Evolutionary conservation across 2,888 invertebrate genomes (phyloP).

Genomic region (Dicyrtomina minuta): DNA sequence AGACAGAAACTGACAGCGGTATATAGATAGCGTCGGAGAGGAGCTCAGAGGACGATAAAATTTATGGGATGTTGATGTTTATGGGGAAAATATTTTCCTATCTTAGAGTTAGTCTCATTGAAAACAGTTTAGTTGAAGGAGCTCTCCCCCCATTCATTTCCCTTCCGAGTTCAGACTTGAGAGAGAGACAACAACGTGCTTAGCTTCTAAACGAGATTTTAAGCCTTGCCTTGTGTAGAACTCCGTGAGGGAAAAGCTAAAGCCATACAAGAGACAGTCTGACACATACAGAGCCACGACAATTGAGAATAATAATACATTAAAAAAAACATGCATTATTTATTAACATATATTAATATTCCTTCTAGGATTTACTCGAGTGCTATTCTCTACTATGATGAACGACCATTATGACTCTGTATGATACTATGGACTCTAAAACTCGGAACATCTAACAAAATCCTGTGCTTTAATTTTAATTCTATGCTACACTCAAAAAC

Average conservation of each 20-base stretch:
- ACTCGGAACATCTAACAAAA: too few relatives aligned
- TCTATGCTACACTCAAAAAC: neutral
- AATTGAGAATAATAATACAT: slow-evolving; percentile 10
- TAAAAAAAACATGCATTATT: slow-evolving; percentile 5
- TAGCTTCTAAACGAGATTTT: slow-evolving; percentile 11
- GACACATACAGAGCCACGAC: neutral
- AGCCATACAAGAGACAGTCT: neutral
- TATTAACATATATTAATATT: slow-evolving; percentile 15
- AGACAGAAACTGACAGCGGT: too few relatives aligned
- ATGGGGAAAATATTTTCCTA: neutral
- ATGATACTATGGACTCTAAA: neutral
- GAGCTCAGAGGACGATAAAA: neutral
- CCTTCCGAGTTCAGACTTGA: neutral
- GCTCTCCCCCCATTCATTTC: neutral
- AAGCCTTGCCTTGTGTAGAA: neutral
- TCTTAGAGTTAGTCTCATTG: slow-evolving; percentile 12
- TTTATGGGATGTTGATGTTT: neutral
- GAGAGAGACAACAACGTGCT: neutral
- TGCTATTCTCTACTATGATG: neutral
- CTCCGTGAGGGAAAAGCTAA: neutral
- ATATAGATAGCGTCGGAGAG: neutral
- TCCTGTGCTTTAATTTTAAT: neutral
- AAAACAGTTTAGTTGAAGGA: slow-evolving; percentile 15
- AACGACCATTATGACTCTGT: neutral
- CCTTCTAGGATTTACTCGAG: slow-evolving; percentile 7